Percentiles rank a stretch among this genome's conserved stretches.
Evolutionary conservation across 2,113 vertebrate genomes (phyloP).

Genomic region (Hylia prasina): DNA sequence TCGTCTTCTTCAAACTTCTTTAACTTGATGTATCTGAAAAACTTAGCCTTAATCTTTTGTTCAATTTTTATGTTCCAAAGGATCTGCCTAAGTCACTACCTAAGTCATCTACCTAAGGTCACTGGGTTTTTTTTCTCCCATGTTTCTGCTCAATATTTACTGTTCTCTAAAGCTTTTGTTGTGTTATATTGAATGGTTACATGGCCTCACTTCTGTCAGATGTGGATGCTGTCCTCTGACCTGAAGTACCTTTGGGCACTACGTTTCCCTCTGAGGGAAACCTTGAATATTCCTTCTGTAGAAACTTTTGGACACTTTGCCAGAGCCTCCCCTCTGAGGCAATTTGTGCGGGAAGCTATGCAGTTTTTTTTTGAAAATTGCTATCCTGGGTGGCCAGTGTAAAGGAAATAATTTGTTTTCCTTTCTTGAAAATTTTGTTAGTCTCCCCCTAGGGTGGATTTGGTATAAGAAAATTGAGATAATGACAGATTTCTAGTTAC

Average conservation of each 20-base stretch:
- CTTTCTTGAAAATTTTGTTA: background rate
- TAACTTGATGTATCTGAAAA: background rate
- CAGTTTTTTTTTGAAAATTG: background rate
- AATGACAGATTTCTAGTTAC: background rate
- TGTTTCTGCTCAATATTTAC: background rate
- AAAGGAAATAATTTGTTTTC: background rate
- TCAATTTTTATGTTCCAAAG: background rate
- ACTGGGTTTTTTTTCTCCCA: accelerated
- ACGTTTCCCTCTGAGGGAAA: background rate
- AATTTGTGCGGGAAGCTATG: background rate
- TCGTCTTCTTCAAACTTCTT: background rate
- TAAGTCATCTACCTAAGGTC: background rate
- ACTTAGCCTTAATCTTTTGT: background rate
- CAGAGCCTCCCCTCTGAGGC: background rate
- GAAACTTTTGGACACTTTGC: background rate
- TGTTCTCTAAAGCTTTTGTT: background rate
- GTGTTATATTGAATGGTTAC: background rate
- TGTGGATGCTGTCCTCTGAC: background rate
- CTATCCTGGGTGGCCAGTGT: background rate
- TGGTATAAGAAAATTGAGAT: background rate
- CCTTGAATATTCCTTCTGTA: background rate
- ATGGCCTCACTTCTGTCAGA: background rate
- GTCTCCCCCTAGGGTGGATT: accelerated
- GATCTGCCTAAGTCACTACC: background rate
- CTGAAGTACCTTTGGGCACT: background rate